These are phyloP conservation scores for Ophion costatus DNA, from an alignment of 2,888 invertebrate genomes.

Conservation along the genomic window DNA sequence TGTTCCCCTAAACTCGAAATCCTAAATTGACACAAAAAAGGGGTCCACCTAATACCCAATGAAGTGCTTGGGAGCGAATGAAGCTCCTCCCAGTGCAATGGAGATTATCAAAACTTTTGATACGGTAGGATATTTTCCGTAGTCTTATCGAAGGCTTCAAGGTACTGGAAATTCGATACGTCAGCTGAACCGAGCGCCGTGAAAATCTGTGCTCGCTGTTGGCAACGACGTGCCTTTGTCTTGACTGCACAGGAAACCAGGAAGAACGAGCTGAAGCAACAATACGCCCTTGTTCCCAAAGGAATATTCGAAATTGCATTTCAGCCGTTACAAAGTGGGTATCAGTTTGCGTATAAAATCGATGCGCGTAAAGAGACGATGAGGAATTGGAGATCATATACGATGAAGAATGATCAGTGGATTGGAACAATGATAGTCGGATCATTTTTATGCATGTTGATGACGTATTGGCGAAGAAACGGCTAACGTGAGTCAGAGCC, in stretches of 20 bases:
- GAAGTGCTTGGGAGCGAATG: neutral
- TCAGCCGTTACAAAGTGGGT: neutral
- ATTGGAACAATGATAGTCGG: too few species aligned
- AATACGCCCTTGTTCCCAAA: neutral
- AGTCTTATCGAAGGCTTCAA: neutral
- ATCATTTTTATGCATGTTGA: too few species aligned
- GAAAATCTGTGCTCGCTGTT: neutral
- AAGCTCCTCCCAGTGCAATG: neutral
- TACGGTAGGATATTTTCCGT: neutral
- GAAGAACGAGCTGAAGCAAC: neutral
- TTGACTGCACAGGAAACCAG: neutral
- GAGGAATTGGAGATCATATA: neutral
- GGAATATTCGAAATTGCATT: neutral
- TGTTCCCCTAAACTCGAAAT: too few species aligned
- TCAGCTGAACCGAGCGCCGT: conserved; percentile 1
- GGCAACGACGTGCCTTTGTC: neutral
- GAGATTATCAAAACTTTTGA: neutral
- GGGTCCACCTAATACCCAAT: too few species aligned
- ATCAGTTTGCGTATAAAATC: neutral
- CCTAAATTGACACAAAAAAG: neutral
- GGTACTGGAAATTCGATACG: conserved; percentile 13
- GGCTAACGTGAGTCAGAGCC: too few species aligned
- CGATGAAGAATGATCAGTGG: too few species aligned
- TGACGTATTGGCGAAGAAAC: too few species aligned
- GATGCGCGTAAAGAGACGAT: neutral